A percentile compares a stretch with the other conserved stretches of the same genome.
phyloP scores from a whole-genome alignment of 2,888 invertebrate genomes.

The Lissonota sp. region DNA sequence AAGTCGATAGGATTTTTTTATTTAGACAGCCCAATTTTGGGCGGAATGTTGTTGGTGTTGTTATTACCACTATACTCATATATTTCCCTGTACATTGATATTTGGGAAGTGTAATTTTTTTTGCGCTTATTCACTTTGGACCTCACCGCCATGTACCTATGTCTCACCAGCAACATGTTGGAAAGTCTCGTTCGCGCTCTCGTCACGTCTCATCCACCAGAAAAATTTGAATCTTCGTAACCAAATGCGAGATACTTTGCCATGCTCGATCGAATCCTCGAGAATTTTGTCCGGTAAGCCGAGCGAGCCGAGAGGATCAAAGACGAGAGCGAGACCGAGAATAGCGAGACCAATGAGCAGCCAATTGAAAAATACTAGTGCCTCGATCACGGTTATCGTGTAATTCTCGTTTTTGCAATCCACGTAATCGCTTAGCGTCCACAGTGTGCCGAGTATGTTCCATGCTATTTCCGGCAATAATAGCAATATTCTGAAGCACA shows the following conservation, averaged over 20 bases:
- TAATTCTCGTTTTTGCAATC: constrained; percentile 89
- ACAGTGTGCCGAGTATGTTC: constrained; percentile 92
- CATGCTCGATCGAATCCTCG: constrained; percentile 87
- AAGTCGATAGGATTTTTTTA: no score
- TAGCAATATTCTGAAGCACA: constrained; percentile 87
- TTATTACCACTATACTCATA: no score
- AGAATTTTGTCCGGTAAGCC: constrained; percentile 73
- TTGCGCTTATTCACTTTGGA: constrained; percentile 46
- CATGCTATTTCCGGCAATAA: constrained; percentile 91
- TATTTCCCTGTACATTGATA: no score
- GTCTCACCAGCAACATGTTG: constrained; percentile 90
- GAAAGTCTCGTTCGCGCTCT: constrained; percentile 91
- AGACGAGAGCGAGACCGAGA: constrained; percentile 91
- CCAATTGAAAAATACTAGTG: constrained; percentile 93
- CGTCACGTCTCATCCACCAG: constrained; percentile 89
- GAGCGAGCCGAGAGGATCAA: constrained; percentile 90
- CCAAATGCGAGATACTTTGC: constrained; percentile 90
- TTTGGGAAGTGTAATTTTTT: not conserved
- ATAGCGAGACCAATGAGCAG: constrained; percentile 90
- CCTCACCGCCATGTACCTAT: constrained; percentile 78
- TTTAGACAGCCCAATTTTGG: no score
- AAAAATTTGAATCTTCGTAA: constrained; percentile 91
- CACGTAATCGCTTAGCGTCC: constrained; percentile 90
- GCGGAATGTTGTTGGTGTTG: no score
- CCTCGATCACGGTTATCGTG: constrained; percentile 90